These are phyloP conservation scores for Anser cygnoides DNA, from an alignment of 2,113 vertebrate species.

Conservation along the genomic window DNA sequence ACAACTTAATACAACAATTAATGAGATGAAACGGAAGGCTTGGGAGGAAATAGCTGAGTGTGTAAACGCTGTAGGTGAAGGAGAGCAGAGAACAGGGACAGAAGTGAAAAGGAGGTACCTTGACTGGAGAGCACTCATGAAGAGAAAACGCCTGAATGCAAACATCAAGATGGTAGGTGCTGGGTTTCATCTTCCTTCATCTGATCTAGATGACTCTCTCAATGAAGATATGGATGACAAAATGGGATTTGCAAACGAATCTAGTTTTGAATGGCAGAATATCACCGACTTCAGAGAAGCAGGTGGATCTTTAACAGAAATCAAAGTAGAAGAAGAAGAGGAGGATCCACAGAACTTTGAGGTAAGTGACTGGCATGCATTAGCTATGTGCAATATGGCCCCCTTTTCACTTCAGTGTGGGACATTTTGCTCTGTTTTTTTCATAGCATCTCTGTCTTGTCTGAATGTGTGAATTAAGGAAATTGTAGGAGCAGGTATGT, in stretches of 20 bases:
- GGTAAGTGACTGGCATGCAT: constrained; percentile 65
- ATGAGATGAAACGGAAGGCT: constrained; percentile 92
- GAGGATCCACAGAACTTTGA: constrained; percentile 85
- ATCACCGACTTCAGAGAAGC: constrained; percentile 85
- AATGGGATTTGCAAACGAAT: constrained; percentile 86
- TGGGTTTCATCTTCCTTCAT: constrained; percentile 86
- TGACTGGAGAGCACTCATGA: constrained; percentile 92
- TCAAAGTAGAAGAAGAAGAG: constrained; percentile 90
- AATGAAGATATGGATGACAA: constrained; percentile 89
- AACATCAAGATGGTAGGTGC: constrained; percentile 86
- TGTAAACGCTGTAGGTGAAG: constrained; percentile 91
- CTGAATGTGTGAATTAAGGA: constrained; percentile 14
- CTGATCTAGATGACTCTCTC: constrained; percentile 86
- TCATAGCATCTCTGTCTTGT: not conserved
- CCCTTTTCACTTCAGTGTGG: not conserved
- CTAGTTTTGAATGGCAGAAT: constrained; percentile 90
- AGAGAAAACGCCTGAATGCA: constrained; percentile 89
- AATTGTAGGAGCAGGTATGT: not conserved
- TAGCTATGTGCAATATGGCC: not conserved
- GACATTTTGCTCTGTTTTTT: not conserved
- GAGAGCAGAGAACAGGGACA: constrained; percentile 89
- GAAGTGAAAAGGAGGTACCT: constrained; percentile 93
- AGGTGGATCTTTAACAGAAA: constrained; percentile 80
- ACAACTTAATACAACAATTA: constrained; percentile 95
- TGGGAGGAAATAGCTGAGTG: constrained; percentile 96